Evolutionary conservation across 2,797 vertebrate genomes (phyloP).

Genomic region (Sebastes elongatus): DNA sequence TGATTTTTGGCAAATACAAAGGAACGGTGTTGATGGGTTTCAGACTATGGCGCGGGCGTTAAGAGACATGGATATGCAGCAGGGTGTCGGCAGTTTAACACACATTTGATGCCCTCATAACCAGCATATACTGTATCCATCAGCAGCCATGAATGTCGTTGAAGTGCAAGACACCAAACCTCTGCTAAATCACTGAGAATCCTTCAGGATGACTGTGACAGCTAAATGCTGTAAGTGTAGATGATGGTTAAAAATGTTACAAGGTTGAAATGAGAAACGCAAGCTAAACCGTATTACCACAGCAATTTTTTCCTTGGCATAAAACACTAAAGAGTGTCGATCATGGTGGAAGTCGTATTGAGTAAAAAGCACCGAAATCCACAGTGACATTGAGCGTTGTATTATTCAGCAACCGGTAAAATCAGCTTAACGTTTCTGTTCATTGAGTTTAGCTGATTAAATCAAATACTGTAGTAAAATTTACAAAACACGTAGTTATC

Average conservation of each 20-base stretch:
- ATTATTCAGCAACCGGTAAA: neutral
- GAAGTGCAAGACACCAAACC: slow-evolving; percentile 2
- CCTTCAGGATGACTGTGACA: neutral
- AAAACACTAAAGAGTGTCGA: neutral
- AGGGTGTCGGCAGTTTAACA: neutral
- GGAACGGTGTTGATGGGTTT: slow-evolving; percentile 39
- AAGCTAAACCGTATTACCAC: neutral
- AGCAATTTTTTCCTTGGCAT: neutral
- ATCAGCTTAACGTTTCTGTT: neutral
- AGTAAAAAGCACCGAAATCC: neutral
- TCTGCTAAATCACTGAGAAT: slow-evolving; percentile 1
- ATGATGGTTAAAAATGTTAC: neutral
- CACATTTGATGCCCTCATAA: neutral
- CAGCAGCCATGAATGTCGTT: neutral
- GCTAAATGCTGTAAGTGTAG: neutral
- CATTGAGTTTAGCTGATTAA: neutral
- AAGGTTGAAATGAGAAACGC: neutral
- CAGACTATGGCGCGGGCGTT: neutral
- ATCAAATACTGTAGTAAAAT: neutral
- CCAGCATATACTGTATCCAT: neutral
- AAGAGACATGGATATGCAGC: slow-evolving; percentile 2
- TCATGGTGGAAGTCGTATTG: neutral
- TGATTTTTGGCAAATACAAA: slow-evolving; percentile 27
- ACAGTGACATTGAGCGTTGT: neutral
- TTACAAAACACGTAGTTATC: neutral